Evolutionary conservation across 2,113 vertebrate species (phyloP), one percentile per base, ranked within the genome.

Genomic region (Pithys albifrons): DNA sequence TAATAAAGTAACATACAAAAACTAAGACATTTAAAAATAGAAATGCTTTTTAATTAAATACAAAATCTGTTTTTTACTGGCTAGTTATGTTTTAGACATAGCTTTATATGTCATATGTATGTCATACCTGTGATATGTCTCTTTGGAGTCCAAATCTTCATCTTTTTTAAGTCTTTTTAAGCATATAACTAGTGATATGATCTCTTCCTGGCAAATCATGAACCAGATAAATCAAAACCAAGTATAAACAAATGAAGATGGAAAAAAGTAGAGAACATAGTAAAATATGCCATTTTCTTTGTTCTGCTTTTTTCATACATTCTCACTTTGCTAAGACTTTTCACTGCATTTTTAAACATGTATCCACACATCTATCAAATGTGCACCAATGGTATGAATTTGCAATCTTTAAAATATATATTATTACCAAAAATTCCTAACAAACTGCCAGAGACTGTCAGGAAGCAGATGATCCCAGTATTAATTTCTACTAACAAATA

Each of bases 361-460:
- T 66, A 67, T 55, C 19, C 15, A 35, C 18, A 48, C 51, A 64
- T 91, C 54, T 76, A 67, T 85, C 55, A 93, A 74, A 71, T 49
- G 3, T 77, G 10, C 33, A 85, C 29, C 23, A 82, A 70, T 85
- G 59, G 17, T 33, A 83, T 90, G 89, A 79, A 46, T 64, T 95
- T 80, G 84, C 45, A 93, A 67, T 25, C 33, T 76, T 80, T 91
- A 74, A 79, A 91, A 75, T 91, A 66, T 16, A 54, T 70, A 24
- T 74, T 84, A 93, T 82, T 69, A 92, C 12, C 7, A 91, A 69
- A 76, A 83, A 74, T 61, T 83, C 43, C 61, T 90, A 84, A 93
- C 71, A 95, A 94, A 75, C 75, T 81, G 59, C 7, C 85, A 65
- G 78, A 76, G 35, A 67, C 35, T 90, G 43, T 85, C 82, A 96